Conservation (phyloP, 2,888 invertebrate genomes). For the Villa cingulata region DNA sequence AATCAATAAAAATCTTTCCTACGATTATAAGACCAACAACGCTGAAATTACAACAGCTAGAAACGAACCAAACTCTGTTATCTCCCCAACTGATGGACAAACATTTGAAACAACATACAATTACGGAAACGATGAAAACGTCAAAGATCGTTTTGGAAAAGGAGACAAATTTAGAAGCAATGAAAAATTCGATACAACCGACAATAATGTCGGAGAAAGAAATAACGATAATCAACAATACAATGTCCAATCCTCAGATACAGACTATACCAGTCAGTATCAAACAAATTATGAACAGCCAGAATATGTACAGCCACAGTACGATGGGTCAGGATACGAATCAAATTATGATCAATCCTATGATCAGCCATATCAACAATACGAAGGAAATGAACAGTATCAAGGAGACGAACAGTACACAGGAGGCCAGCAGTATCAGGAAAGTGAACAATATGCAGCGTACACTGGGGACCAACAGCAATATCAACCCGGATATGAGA, state of each 20-base stretch:
- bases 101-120: slow-evolving; percentile 12
- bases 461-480: background rate
- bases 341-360: slow-evolving; percentile 13
- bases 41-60: background rate
- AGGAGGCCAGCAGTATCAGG: slow-evolving; percentile 4
- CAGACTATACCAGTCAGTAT: slow-evolving; percentile 2
- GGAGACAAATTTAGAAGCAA: slow-evolving; percentile 23
- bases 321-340: slow-evolving; percentile 16
- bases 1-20: slow-evolving; percentile 14
- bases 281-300: slow-evolving; percentile 18
- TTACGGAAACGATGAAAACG: slow-evolving; percentile 33
- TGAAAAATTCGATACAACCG: background rate
- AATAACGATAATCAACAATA: slow-evolving; percentile 9
- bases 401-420: slow-evolving; percentile 24
- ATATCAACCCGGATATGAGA: background rate
- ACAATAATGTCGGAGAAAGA: slow-evolving; percentile 8
- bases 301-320: slow-evolving; percentile 23
- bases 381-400: slow-evolving; percentile 20
- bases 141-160: slow-evolving; percentile 33
- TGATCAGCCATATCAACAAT: slow-evolving; percentile 10
- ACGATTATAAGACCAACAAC: slow-evolving; percentile 1
- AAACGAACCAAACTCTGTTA: slow-evolving; percentile 10
- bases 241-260: background rate
- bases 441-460: slow-evolving; percentile 1
- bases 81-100: slow-evolving; percentile 3